Evolutionary conservation across 2,888 invertebrate genomes (phyloP).

Genomic region (Lepas anatifera): DNA sequence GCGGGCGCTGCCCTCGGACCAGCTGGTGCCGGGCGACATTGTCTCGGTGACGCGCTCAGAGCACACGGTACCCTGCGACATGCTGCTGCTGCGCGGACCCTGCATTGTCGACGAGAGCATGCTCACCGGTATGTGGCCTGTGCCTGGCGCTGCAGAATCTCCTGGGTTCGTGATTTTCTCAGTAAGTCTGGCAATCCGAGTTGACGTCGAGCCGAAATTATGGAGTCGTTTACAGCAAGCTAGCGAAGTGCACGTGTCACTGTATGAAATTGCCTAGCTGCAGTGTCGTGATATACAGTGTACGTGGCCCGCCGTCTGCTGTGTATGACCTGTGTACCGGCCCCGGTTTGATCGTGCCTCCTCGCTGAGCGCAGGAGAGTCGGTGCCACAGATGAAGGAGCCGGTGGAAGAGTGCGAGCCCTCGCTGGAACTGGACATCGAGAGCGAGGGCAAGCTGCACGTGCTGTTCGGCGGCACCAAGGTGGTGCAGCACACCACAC

Average conservation of each 20-base stretch:
- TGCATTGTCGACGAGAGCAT: conserved; percentile 99
- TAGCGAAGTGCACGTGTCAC: too few relatives aligned
- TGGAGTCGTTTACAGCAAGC: too few relatives aligned
- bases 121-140: conserved; percentile 61
- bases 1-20: conserved; percentile 71
- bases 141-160: too few relatives aligned
- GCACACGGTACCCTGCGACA: conserved; percentile 90
- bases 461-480: conserved; percentile 94
- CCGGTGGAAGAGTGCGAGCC: conserved; percentile 43
- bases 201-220: too few relatives aligned
- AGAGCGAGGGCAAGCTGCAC: conserved; percentile 81
- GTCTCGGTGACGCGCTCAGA: conserved; percentile 82
- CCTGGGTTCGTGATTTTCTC: too few relatives aligned
- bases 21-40: conserved; percentile 89
- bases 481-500: conserved; percentile 94
- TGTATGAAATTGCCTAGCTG: too few relatives aligned
- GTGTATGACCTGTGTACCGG: neutral
- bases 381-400: conserved; percentile 99
- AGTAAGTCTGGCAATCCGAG: too few relatives aligned
- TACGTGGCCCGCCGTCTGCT: too few relatives aligned
- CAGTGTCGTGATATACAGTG: too few relatives aligned
- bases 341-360: neutral
- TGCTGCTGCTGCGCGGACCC: conserved; percentile 80
- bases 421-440: conserved; percentile 55
- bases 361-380: conserved; percentile 50